Evolutionary conservation across 2,797 vertebrate genomes (phyloP), one percentile per base, ranked within the genome.

Genomic region (Catharus ustulatus): DNA sequence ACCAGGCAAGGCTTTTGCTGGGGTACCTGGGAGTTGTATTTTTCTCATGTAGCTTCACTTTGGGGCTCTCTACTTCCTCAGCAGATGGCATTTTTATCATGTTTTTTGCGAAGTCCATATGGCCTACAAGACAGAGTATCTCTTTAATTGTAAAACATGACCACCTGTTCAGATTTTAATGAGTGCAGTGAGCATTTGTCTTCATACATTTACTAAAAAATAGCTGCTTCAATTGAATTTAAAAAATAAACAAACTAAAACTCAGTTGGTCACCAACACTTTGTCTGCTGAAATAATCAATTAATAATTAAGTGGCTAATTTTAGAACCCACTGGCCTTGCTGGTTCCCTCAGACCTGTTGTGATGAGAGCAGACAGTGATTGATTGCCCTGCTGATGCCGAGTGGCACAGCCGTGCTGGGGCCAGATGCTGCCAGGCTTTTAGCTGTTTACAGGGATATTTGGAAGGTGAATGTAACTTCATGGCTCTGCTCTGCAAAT

Each of bases 231-330:
- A 59, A 66, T 95, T 93, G 67, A 92, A 91, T 95, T 61, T 0
- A 20, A 77, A 77, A 17, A 15, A 24, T 11, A 84, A 58, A 32
- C 32, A 52, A 49, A 20, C 61, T 36, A 14, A 48, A 71, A 69
- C 46, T 90, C 49, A 71, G 30, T 67, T 73, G 68, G 62, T 73
- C 38, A 69, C 21, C 79, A 92, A 79, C 69, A 57, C 57, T 85
- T 78, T 0, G 11, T 83, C 74, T 95, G 94, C 86, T 72, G 73
- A 93, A 96, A 94, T 96, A 97, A 97, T 97, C 95, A 96, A 94
- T 97, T 97, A 96, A 91, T 97, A 93, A 97, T 97, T 96, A 96
- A 97, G 67, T 96, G 68, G 75, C 94, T 97, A 95, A 97, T 96
- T 97, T 97, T 96, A 96, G 95, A 89, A 71, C 38, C 74, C 84